Conservation (phyloP, 1,140 invertebrate species). For the Pseudobourletiella spinata region DNA sequence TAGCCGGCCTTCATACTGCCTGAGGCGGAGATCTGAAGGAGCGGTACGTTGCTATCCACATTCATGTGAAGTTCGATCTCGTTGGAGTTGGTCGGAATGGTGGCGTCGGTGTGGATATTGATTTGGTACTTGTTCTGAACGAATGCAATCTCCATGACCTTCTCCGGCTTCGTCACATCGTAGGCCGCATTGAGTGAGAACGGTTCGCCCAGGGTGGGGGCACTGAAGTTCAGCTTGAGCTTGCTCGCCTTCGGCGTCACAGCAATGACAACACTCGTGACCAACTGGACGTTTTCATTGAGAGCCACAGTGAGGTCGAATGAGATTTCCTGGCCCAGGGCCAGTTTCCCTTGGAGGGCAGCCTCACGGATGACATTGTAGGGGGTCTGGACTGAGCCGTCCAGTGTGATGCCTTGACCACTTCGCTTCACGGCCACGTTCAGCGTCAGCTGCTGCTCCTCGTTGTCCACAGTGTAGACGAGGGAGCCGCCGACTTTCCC, state of each 20-base stretch:
- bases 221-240: conserved; percentile 16
- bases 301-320: conserved; percentile 1
- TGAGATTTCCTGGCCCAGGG: not conserved
- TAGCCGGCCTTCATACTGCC: conserved; percentile 23
- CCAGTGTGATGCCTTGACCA: conserved; percentile 4
- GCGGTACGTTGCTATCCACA: conserved; percentile 30
- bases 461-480: not conserved
- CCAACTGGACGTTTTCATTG: conserved; percentile 11
- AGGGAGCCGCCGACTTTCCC: conserved; percentile 8
- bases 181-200: conserved; percentile 18
- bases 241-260: conserved; percentile 16
- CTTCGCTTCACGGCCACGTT: not conserved
- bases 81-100: conserved; percentile 14
- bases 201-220: conserved; percentile 20
- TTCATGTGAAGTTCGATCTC: conserved; percentile 25
- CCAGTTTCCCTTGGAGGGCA: conserved; percentile 7
- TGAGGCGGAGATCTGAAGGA: conserved; percentile 15
- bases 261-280: not conserved
- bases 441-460: not conserved
- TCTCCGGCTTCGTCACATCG: conserved; percentile 9
- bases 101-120: conserved; percentile 6
- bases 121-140: conserved; percentile 17
- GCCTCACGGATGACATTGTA: conserved; percentile 2
- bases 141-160: conserved; percentile 19
- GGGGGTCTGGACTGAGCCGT: conserved; percentile 21